Conservation (phyloP, 2,113 vertebrate species). For the Cynoglossus semilaevis region DNA sequence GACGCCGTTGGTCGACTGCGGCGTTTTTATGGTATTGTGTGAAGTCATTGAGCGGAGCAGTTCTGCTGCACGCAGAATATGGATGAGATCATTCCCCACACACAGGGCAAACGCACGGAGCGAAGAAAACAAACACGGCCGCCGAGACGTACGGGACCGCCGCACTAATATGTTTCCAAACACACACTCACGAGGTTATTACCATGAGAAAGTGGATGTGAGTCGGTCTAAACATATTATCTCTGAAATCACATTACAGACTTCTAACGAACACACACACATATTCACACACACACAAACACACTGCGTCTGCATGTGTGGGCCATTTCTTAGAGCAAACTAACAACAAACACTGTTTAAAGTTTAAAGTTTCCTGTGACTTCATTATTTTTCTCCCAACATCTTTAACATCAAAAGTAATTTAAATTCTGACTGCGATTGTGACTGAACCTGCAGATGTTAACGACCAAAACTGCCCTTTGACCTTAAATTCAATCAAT, state of each 20-base stretch:
- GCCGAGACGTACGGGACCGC: conserved; percentile 3
- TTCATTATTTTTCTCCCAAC: too few relatives aligned
- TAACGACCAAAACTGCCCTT: too few relatives aligned
- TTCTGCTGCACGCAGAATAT: conserved; percentile 55
- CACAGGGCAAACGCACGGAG: conserved; percentile 5
- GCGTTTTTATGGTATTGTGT: conserved; percentile 48
- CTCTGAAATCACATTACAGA: conserved; percentile 39
- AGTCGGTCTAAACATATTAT: conserved; percentile 13
- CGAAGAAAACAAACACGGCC: neutral
- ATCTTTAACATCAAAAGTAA: neutral
- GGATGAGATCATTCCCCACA: conserved; percentile 60
- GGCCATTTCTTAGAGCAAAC: too few relatives aligned
- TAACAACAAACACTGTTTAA: too few relatives aligned
- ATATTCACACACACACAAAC: neutral
- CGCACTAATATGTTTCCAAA: neutral
- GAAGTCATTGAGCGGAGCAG: conserved; percentile 53
- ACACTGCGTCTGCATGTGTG: neutral
- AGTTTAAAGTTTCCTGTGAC: too few relatives aligned
- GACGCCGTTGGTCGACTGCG: conserved; percentile 40
- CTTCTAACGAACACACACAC: conserved; percentile 2
- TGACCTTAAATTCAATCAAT: conserved; percentile 3
- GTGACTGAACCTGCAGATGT: too few relatives aligned
- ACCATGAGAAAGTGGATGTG: conserved; percentile 27
- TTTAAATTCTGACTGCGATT: too few relatives aligned
- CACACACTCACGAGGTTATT: conserved; percentile 16